Evolutionary conservation across 2,113 vertebrate genomes (phyloP), one percentile per base, ranked within the genome.

Genomic region (Thinocorus orbignyianus): DNA sequence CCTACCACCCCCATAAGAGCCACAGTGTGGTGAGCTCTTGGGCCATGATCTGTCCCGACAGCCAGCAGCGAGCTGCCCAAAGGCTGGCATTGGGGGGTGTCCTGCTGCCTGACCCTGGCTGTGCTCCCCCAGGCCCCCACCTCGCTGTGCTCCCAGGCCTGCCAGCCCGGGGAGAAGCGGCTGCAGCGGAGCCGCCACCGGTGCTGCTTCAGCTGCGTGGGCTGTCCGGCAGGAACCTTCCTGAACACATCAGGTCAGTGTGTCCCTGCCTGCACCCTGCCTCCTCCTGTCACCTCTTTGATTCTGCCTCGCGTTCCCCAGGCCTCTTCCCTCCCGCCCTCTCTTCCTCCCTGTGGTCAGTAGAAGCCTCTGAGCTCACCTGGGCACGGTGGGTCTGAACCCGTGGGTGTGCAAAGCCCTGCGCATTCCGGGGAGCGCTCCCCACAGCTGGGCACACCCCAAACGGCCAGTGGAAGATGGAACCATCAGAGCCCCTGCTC

Each of bases 201-300:
- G 10, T 99, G 98, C 72, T 99, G 98, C 90, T 99, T 99, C 33
- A 78, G 72, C 13, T 99, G 98, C 7, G 35, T 95, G 44, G 77
- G 97, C 54, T 99, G 99, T 86, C 93, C 92, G 0, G 33, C 93
- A 1, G 98, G 97, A 81, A 99, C 98, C 66, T 99, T 98, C 74
- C 78, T 98, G 62, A 99, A 98, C 95, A 94, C 6, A 48, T 98
- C 98, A 3, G 98, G 98, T 99, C 96, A 97, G 97, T 97, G 49
- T 0, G 0, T 13, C 20, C 26, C 13, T 23, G 25, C 42, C 35
- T 0, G 1, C 39, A 24, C 46, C 31, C 18, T 49, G 58, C 39
- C 55, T 42, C 64, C 37, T 49, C 20, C 39, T 54, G 18, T 8
- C 2, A 0, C 7, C 62, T 51, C 49, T 35, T 64, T 19, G 23